phyloP scores from a whole-genome alignment of 2,113 vertebrate genomes.

The Eptatretus burgeri region DNA sequence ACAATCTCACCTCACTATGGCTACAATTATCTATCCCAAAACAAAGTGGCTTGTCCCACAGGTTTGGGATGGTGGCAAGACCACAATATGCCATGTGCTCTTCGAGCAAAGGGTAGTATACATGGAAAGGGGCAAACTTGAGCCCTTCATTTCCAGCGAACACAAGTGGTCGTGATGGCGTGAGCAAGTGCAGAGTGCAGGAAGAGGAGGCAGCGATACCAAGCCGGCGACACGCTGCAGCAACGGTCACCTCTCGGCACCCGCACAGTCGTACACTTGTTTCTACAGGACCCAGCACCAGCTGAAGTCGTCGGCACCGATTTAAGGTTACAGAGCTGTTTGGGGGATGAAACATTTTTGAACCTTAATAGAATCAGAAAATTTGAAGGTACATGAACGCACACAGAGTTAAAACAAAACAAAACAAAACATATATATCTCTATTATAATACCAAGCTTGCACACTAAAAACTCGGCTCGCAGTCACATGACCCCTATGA shows the following conservation, averaged over 20 bases:
- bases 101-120: constrained; percentile 61
- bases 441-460: too few relatives aligned
- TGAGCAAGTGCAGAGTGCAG: constrained; percentile 38
- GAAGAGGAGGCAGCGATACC: constrained; percentile 26
- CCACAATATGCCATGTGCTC: constrained; percentile 78
- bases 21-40: constrained; percentile 24
- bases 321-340: constrained; percentile 54
- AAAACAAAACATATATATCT: too few relatives aligned
- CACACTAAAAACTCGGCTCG: too few relatives aligned
- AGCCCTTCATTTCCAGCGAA: constrained; percentile 38
- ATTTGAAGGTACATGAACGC: too few relatives aligned
- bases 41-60: constrained; percentile 48
- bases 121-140: constrained; percentile 61
- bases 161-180: constrained; percentile 44
- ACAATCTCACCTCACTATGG: too few relatives aligned
- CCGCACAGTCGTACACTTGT: constrained; percentile 39
- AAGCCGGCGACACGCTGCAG: constrained; percentile 35
- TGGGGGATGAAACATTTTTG: too few relatives aligned
- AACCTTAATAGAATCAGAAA: too few relatives aligned
- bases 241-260: constrained; percentile 41
- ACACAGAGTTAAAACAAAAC: too few relatives aligned
- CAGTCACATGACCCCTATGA: too few relatives aligned
- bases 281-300: constrained; percentile 57
- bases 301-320: constrained; percentile 48
- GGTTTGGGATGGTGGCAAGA: constrained; percentile 57